These are phyloP conservation scores for Guaruba guarouba DNA, from an alignment of 2,113 vertebrate species.

Conservation along the genomic window DNA sequence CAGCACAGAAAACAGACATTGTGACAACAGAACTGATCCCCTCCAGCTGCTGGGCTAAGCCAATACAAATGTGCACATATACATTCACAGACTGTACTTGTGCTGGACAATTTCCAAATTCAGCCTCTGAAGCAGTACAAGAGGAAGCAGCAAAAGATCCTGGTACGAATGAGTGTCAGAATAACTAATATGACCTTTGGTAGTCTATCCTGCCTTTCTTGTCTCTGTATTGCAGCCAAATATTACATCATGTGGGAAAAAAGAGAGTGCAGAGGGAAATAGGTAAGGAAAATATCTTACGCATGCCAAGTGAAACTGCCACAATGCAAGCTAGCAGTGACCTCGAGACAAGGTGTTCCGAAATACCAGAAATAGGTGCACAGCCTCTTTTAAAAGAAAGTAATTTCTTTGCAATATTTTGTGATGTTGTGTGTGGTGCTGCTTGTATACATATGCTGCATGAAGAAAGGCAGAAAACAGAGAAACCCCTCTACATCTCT, in stretches of 20 bases:
- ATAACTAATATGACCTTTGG: not conserved
- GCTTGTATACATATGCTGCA: not conserved
- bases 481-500: not conserved
- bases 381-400: not conserved
- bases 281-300: not conserved
- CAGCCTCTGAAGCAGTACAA: not conserved
- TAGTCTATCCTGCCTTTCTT: not conserved
- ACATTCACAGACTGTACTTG: not conserved
- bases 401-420: fast-evolving
- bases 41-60: not conserved
- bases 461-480: not conserved
- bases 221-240: not conserved
- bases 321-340: not conserved
- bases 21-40: not conserved
- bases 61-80: fast-evolving
- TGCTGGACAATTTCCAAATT: not conserved
- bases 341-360: not conserved
- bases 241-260: not conserved
- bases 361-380: not conserved
- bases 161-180: not conserved
- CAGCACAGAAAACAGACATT: not conserved
- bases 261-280: fast-evolving
- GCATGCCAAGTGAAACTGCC: not conserved
- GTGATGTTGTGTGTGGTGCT: not conserved
- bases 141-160: not conserved